Base-by-base conservation (phyloP, 2,113 vertebrate species). In the Caranx ignobilis region DNA sequence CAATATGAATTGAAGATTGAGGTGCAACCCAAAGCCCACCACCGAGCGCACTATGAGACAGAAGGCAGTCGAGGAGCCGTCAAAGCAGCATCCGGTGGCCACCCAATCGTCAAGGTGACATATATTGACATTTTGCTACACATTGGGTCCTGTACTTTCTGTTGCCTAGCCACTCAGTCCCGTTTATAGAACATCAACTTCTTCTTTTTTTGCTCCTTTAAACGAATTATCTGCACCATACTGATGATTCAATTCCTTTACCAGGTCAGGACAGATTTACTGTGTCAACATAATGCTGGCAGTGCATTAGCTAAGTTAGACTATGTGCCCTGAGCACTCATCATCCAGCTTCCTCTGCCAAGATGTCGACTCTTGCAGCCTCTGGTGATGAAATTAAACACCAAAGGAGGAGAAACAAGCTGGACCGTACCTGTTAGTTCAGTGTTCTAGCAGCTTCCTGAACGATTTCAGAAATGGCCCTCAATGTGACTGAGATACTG, bases 1-100 rank as follows among this genome's bases (percentile, higher is more conserved):
- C 98, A 98, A 77, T 97, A 94, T 91, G 98, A 99, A 67, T 93
- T 99, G 91, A 99, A 98, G 95, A 97, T 99, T 85, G 98, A 99
- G 92, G 94, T 99, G 4, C 98, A 99, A 79, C 98, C 98, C 85
- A 99, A 99, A 95, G 96, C 98, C 83, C 97, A 99, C 90, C 98
- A 99, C 93, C 94, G 98, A 94, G 98, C 98, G 52, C 98, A 99
- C 93, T 99, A 99, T 88, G 98, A 99, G 95, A 99, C 98, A 0
- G 98, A 99, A 94, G 98, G 98, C 89, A 99, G 98, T 89, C 95
- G 98, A 93, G 98, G 98, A 90, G 98, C 98, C 50, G 93, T 99
- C 67, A 99, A 99, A 94, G 98, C 97, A 71, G 88, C 97, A 56
- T 97, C 97, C 2, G 98, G 97, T 63, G 97, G 97, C 76, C 98